Conservation (phyloP, 1,140 invertebrate species). For the Drosophila subpulchrella region DNA sequence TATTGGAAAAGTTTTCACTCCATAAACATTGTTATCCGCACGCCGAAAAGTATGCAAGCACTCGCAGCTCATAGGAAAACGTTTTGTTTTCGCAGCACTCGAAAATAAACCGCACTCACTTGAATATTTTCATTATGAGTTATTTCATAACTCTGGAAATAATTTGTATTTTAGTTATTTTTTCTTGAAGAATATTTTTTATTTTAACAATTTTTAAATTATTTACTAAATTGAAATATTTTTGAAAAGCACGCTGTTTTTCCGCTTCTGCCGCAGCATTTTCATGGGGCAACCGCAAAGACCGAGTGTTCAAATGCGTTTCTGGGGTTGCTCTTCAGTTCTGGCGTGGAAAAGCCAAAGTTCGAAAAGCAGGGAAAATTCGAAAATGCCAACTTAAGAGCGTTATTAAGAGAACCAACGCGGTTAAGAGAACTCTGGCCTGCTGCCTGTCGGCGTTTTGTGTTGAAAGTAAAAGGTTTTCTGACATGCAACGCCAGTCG, state of each 20-base stretch:
- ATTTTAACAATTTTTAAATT: slow-evolving; percentile 1
- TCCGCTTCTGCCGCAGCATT: slow-evolving; percentile 48
- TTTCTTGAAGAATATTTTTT: background rate
- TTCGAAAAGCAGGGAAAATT: slow-evolving; percentile 57
- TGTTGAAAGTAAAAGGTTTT: slow-evolving; percentile 74
- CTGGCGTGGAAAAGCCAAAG: slow-evolving; percentile 34
- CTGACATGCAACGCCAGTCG: slow-evolving; percentile 42
- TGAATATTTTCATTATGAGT: background rate
- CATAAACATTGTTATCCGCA: slow-evolving; percentile 12
- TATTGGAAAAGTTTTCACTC: slow-evolving; percentile 26
- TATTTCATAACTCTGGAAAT: no score
- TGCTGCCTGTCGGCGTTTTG: slow-evolving; percentile 31
- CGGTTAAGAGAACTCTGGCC: slow-evolving; percentile 17
- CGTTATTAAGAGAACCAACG: background rate
- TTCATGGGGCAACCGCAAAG: slow-evolving; percentile 68
- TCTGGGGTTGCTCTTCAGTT: slow-evolving; percentile 63
- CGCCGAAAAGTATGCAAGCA: slow-evolving; percentile 9
- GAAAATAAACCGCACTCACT: slow-evolving; percentile 3
- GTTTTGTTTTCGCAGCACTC: background rate
- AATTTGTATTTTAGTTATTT: background rate
- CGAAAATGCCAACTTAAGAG: slow-evolving; percentile 32
- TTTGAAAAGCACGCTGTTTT: slow-evolving; percentile 1
- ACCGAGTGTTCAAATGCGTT: slow-evolving; percentile 67
- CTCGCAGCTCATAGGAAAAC: background rate
- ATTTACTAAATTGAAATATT: slow-evolving; percentile 17